Evolutionary conservation across 2,113 vertebrate genomes (phyloP), one percentile per base, ranked within the genome.

Genomic region (Sander lucioperca): DNA sequence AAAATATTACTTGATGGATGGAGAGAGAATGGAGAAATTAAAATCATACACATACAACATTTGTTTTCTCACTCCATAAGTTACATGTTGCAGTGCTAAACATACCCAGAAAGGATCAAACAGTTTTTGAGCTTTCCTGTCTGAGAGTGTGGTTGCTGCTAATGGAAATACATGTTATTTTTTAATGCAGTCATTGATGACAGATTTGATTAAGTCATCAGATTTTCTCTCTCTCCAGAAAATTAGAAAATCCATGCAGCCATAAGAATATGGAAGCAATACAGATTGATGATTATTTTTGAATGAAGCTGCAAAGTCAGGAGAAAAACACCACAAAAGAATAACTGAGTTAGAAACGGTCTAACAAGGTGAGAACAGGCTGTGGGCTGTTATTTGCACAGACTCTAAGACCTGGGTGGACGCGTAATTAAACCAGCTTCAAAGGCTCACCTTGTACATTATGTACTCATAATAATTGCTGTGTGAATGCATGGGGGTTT

Each of bases 371-470:
- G 61, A 58, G 59, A 18, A 33, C 39, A 19, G 56, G 30, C 53
- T 39, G 39, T 12, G 11, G 15, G 72, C 43, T 75, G 53, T 51
- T 82, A 62, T 43, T 6, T 54, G 45, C 39, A 21, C 70, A n/a
- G 45, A 47, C 15, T 39, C 12, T 33, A 48, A 53, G 36, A 56
- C 47, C 10, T 27, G 27, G 10, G 5, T 2, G 1, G 51, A 66
- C 21, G 1, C 4, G 1, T 81, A 79, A 87, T 87, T 74, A 86
- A 79, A 85, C 5, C 11, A 1, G 47, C 23, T 36, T 85, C 48
- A 62, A 79, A 86, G 67, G 64, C 65, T 86, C 59, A 84, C 83
- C 71, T 86, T 84, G 69, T 72, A 27, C 50, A 63, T 72, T 68
- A 47, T 47, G 18, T 6, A 6, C 13, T 71, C 50, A 43, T 11